Base-by-base conservation (phyloP, 2,797 vertebrate species). In the Chloroceryle inda region DNA sequence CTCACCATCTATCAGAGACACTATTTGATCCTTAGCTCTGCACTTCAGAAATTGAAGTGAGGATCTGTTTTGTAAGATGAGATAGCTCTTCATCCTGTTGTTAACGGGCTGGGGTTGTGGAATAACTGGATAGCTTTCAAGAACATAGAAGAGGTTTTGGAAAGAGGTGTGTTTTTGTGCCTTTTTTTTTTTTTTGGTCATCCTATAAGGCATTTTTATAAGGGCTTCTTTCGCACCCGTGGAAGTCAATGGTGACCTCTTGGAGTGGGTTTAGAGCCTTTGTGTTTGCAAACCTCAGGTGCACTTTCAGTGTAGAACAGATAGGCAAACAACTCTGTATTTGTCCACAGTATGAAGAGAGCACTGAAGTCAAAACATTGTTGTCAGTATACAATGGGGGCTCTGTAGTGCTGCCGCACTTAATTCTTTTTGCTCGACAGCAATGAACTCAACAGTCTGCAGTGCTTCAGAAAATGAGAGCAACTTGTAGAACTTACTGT, bases 401-500 rank as follows among this genome's bases (percentile, higher is more conserved):
- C 63, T 79, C 92, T 95, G 73, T 79, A 86, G 82, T 72, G 27
- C 37, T 61, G 69, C 44, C 3, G 5, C 88, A 84, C 85, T 85
- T 89, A 86, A 69, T 71, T 81, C 55, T 76, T 85, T 89, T 78
- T 93, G 58, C 49, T 94, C 72, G 75, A 62, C 1, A 11, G 20
- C 76, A 73, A 56, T 4, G 10, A 85, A 78, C 72, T 81, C 66
- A 56, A 50, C 50, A 76, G 18, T 59, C 82, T 92, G 27, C 44
- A 81, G 62, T 56, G 44, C 88, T 94, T 85, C 40, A 94, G 59
- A 80, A 88, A 94, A 92, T 21, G 11, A 68, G 44, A 95, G 76
- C 33, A 21, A 64, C 94, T 90, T 88, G 47, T 89, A 68, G 89
- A 90, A 91, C 85, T 89, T 94, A 40, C 79, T 87, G 18, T 91